phyloP scores from a whole-genome alignment of 2,888 invertebrate genomes.

The Temnothorax ravouxi region DNA sequence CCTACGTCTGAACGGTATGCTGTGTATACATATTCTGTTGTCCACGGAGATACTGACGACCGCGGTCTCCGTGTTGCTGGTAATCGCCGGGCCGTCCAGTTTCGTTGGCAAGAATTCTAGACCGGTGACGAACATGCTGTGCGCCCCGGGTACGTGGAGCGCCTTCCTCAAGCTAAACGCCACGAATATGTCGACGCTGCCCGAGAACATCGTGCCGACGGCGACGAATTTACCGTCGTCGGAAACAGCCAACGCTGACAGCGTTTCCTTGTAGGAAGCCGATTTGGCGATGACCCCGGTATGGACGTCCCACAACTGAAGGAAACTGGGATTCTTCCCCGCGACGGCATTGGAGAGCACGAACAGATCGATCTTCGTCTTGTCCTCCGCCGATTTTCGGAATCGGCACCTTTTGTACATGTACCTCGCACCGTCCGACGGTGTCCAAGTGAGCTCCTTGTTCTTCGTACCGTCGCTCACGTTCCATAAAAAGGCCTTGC shows the following conservation, averaged over 20 bases:
- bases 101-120: conserved; percentile 95
- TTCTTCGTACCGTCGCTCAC: conserved; percentile 89
- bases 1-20: conserved; percentile 93
- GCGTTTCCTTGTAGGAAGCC: conserved; percentile 90
- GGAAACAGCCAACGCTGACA: conserved; percentile 94
- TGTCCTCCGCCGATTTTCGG: conserved; percentile 88
- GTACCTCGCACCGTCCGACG: conserved; percentile 93
- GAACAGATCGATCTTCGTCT: conserved; percentile 90
- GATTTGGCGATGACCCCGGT: conserved; percentile 88
- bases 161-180: conserved; percentile 97
- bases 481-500: conserved; percentile 94
- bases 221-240: conserved; percentile 97
- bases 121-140: conserved; percentile 99
- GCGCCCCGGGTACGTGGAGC: conserved; percentile 93
- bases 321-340: conserved; percentile 91
- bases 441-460: conserved; percentile 91
- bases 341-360: conserved; percentile 94
- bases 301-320: conserved; percentile 93
- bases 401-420: conserved; percentile 94
- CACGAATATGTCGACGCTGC: conserved; percentile 95
- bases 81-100: conserved; percentile 91
- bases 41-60: conserved; percentile 98
- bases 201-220: conserved; percentile 97
- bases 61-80: conserved; percentile 93
- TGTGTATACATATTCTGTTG: conserved; percentile 96